Evolutionary conservation across 2,797 vertebrate genomes (phyloP), one percentile per base, ranked within the genome.

Genomic region (Gallinago stenura): DNA sequence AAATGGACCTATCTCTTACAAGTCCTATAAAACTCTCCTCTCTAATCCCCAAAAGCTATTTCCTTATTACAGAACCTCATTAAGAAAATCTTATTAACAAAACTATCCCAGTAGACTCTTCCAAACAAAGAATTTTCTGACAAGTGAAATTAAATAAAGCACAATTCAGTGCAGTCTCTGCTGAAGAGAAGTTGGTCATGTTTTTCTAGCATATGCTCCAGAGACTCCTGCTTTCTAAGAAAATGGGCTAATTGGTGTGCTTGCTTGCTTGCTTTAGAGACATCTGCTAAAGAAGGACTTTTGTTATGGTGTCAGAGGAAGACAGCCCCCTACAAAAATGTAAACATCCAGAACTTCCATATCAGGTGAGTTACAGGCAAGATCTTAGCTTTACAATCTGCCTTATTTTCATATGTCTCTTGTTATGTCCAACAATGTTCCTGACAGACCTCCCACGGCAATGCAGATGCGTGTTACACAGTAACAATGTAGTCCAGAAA

Each of bases 281-380:
- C 99, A 10, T 99, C 99, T 37, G 99, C 99, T 94, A 99, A 99
- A 98, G 99, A 99, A 95, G 99, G 99, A 51, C 98, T 99, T 91
- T 97, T 99, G 95, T 95, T 99, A 87, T 99, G 99, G 99, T 99
- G 99, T 97, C 99, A 99, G 98, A 99, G 99, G 95, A 99, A 99
- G 98, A 99, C 99, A 1, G 99, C 99, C 7, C 99, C 99, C 15
- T 99, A 99, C 98, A 99, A 99, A 98, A 99, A 99, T 15, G 99
- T 99, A 97, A 99, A 99, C 98, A 99, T 99, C 97, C 99, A 99
- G 92, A 99, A 99, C 98, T 99, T 99, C 98, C 99, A 99, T 97
- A 99, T 99, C 98, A 99, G 99, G 99, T 99, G 90, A 96, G 95
- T 88, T 65, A 80, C 30, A 60, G 33, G 20, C 65, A 86, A 70